phyloP scores from a whole-genome alignment of 2,888 invertebrate species.

The Phasia obesa region DNA sequence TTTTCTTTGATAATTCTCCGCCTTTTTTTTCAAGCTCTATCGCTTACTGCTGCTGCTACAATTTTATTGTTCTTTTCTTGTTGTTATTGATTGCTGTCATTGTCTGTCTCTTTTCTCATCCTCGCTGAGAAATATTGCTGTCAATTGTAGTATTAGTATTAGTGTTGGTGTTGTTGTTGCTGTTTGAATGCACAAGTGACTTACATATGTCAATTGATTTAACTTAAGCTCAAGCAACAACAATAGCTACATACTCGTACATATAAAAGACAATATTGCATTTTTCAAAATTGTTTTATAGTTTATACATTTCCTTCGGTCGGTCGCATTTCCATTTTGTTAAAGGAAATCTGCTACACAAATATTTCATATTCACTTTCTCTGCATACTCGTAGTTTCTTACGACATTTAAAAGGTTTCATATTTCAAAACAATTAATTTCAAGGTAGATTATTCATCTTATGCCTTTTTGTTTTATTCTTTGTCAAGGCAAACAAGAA shows the following conservation, averaged over 20 bases:
- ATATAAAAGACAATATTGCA: background rate
- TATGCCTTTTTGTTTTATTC: slow-evolving; percentile 15
- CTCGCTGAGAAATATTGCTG: background rate
- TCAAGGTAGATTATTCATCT: slow-evolving; percentile 57
- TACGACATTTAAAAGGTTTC: slow-evolving; percentile 26
- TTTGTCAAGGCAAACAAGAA: slow-evolving; percentile 48
- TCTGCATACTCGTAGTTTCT: background rate
- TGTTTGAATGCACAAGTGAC: slow-evolving; percentile 45
- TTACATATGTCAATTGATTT: slow-evolving; percentile 58
- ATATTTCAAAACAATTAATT: slow-evolving; percentile 47
- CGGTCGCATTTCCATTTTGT: too few species aligned
- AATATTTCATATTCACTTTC: background rate
- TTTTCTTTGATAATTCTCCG: slow-evolving; percentile 2
- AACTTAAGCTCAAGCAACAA: slow-evolving; percentile 39
- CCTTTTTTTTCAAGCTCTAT: background rate
- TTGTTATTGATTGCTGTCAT: slow-evolving; percentile 7
- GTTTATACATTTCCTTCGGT: too few species aligned
- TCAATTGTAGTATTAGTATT: background rate
- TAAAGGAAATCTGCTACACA: background rate
- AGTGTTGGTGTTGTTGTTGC: slow-evolving; percentile 14
- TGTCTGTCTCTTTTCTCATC: background rate
- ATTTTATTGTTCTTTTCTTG: slow-evolving; percentile 10
- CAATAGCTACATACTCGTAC: background rate
- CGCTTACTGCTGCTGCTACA: background rate
- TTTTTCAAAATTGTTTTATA: too few species aligned